phyloP scores from a whole-genome alignment of 2,888 invertebrate species.

The Luperina testacea region DNA sequence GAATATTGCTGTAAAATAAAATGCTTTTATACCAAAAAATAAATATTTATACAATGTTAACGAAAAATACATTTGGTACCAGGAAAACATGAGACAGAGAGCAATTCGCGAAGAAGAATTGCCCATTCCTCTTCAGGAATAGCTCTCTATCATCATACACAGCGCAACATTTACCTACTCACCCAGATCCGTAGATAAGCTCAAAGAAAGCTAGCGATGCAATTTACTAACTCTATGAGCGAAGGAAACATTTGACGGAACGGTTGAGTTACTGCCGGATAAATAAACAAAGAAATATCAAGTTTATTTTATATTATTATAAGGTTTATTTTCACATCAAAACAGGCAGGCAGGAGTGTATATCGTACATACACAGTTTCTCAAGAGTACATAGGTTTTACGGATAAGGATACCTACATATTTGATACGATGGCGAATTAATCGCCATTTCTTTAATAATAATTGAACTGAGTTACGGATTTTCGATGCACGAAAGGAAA shows the following conservation, averaged over 20 bases:
- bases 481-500: background rate
- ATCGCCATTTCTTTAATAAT: slow-evolving; percentile 1
- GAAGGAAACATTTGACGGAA: slow-evolving; percentile 17
- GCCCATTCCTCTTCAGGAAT: slow-evolving; percentile 22
- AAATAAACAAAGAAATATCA: slow-evolving; percentile 15
- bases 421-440: background rate
- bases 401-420: background rate
- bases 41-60: slow-evolving; percentile 28
- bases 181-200: slow-evolving; percentile 18
- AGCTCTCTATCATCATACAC: slow-evolving; percentile 46
- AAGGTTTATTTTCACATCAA: too few relatives aligned
- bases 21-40: slow-evolving; percentile 10
- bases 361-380: background rate
- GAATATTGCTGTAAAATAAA: background rate
- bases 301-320: background rate
- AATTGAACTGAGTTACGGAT: background rate
- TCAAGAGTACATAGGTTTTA: background rate
- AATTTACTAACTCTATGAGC: slow-evolving; percentile 20
- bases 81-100: slow-evolving; percentile 24
- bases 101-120: slow-evolving; percentile 36
- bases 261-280: background rate
- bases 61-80: slow-evolving; percentile 32
- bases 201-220: slow-evolving; percentile 35
- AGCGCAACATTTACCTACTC: slow-evolving; percentile 23
- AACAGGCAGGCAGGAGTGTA: background rate